Base-by-base conservation (phyloP, 2,888 invertebrate species). In the Ditula angustiorana region DNA sequence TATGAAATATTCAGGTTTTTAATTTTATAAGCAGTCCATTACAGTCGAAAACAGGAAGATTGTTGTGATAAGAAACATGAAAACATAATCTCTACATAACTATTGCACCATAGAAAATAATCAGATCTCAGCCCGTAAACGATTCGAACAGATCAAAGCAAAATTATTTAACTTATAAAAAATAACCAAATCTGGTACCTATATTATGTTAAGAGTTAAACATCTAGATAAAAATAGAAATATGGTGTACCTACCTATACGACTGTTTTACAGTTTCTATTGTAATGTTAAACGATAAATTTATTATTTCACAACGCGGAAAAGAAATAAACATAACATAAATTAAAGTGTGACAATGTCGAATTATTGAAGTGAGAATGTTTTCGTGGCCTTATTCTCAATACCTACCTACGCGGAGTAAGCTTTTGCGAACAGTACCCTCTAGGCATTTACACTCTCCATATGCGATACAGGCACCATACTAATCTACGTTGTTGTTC, bases 101-200 rank as follows among this genome's bases (percentile, higher is more conserved):
- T 71, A 83, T 80, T 82, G 80, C 83, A 87, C 85, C 81, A 74
- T 74, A 79, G 72, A 74, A 74, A 73, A 73, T 78, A 83, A 85
- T 91, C 91, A 90, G 91, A 90, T 91, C 92, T 88, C 80, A 78
- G 74, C 76, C 77, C 80, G 84, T 79, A 85, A 82, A 83, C 77
- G 80, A 80, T 87, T 84, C 80, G 78, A 82, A 90, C 90, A 89
- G 82, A 90, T 91, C 92, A 92, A 92, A 92, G 92, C 92, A 92
- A 92, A 92, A 92, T 91, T 86, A 92, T 78, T 80, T 82, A 85
- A 88, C 92, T 88, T 90, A 89, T 75, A 81, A 79, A 79, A 63
- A 81, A 82, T 87, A 84, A 86, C 86, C 83, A 79, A 88, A 86
- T 81, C 74, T 82, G 80, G 83, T 89, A 88, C 82, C 76, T 75